phyloP scores from a whole-genome alignment of 2,888 invertebrate species.

The Salpingus planirostris region DNA sequence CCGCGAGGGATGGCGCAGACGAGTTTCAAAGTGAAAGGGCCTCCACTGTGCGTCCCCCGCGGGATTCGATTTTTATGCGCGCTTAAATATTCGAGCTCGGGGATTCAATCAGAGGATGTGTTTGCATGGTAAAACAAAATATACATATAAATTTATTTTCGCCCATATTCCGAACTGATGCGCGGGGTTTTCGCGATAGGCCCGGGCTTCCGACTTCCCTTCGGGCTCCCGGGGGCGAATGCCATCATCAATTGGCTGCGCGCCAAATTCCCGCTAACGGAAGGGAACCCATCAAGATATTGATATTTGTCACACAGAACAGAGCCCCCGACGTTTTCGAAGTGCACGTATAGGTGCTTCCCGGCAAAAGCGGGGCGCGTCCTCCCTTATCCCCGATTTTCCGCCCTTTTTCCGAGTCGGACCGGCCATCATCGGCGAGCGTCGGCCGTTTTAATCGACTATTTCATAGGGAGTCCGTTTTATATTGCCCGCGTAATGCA shows the following conservation, averaged over 20 bases:
- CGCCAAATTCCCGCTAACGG: slow-evolving; percentile 1
- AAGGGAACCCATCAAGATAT: slow-evolving; percentile 1
- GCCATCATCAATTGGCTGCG: slow-evolving; percentile 1
- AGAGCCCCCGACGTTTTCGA: neutral
- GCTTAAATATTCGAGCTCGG: slow-evolving; percentile 8
- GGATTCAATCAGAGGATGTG: slow-evolving; percentile 24
- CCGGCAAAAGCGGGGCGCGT: no score
- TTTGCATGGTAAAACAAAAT: slow-evolving; percentile 22
- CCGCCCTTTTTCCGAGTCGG: no score
- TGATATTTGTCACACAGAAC: slow-evolving; percentile 1
- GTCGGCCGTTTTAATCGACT: neutral
- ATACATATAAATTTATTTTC: slow-evolving; percentile 17
- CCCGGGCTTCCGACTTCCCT: no score
- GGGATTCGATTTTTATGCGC: slow-evolving; percentile 6
- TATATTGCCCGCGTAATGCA: neutral
- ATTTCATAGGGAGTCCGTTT: neutral
- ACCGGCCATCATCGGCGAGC: no score
- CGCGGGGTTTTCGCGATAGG: no score
- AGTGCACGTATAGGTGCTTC: neutral
- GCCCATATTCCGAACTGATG: slow-evolving; percentile 1
- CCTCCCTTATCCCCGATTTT: no score
- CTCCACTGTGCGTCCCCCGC: neutral
- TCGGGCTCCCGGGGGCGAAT: neutral
- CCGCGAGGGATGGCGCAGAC: slow-evolving; percentile 10
- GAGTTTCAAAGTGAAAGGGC: neutral